Conservation (phyloP, 1,140 invertebrate species). For the Rhopalosiphum padi region DNA sequence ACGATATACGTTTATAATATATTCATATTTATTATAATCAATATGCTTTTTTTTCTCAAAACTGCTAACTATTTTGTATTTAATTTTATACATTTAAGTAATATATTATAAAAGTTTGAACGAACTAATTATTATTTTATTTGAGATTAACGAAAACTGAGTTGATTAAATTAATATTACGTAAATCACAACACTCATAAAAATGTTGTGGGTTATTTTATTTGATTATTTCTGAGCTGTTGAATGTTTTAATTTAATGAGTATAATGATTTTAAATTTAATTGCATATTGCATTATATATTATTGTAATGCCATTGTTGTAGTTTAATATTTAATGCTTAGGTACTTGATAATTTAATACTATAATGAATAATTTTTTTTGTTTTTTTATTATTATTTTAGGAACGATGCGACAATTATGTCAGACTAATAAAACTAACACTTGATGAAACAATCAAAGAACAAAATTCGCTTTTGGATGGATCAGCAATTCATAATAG, state of each 20-base stretch:
- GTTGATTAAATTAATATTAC: neutral
- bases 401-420: conserved; percentile 53
- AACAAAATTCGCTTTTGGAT: conserved; percentile 47
- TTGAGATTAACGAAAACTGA: neutral
- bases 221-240: neutral
- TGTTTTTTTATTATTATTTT: conserved; percentile 18
- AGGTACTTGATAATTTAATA: neutral
- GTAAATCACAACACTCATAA: neutral
- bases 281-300: neutral
- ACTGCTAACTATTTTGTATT: neutral
- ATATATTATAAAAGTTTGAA: neutral
- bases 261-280: neutral
- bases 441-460: conserved; percentile 46
- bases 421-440: conserved; percentile 48
- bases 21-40: neutral
- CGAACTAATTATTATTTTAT: neutral
- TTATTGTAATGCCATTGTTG: neutral
- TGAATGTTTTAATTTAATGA: neutral
- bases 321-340: neutral
- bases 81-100: neutral
- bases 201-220: neutral
- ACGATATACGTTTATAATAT: no score
- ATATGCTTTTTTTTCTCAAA: neutral
- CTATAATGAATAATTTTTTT: neutral
- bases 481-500: conserved; percentile 47